Evolutionary conservation across 1,140 invertebrate genomes (phyloP).

Genomic region (Leptinotarsa defecta): DNA sequence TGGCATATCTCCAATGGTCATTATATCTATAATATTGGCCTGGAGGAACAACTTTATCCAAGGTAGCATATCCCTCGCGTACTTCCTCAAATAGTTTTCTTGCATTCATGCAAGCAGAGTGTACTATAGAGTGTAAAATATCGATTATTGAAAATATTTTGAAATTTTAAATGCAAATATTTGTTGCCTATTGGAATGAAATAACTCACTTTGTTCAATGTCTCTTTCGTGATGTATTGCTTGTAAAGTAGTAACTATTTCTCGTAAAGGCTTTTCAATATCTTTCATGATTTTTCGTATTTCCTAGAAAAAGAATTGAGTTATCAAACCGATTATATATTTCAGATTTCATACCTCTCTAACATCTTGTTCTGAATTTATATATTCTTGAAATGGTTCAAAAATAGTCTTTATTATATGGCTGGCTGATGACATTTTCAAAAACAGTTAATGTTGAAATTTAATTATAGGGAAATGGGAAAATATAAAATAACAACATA

Average conservation of each 20-base stretch:
- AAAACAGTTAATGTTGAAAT: not conserved
- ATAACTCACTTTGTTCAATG: slow-evolving; percentile 60
- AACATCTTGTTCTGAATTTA: slow-evolving; percentile 67
- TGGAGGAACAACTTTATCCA: slow-evolving; percentile 64
- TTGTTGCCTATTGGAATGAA: slow-evolving; percentile 13
- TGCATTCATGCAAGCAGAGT: slow-evolving; percentile 62
- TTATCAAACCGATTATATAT: slow-evolving; percentile 29
- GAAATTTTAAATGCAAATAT: not conserved
- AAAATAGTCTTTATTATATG: slow-evolving; percentile 59
- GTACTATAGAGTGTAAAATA: slow-evolving; percentile 56
- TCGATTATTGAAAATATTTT: not conserved
- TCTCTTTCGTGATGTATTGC: slow-evolving; percentile 69
- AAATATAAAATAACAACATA: too few species aligned
- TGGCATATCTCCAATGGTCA: slow-evolving; percentile 85
- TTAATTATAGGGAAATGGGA: too few species aligned
- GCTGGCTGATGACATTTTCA: slow-evolving; percentile 13
- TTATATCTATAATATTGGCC: slow-evolving; percentile 82
- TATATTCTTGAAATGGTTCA: slow-evolving; percentile 66
- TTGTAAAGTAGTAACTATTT: slow-evolving; percentile 72
- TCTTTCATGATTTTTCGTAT: slow-evolving; percentile 70
- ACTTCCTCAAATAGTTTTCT: slow-evolving; percentile 64
- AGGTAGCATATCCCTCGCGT: slow-evolving; percentile 61
- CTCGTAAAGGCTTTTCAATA: slow-evolving; percentile 70
- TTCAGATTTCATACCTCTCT: slow-evolving; percentile 61
- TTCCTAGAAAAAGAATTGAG: slow-evolving; percentile 55